Evolutionary conservation across 1,140 invertebrate genomes (phyloP).

Genomic region (Thalassaphorura encarpata): DNA sequence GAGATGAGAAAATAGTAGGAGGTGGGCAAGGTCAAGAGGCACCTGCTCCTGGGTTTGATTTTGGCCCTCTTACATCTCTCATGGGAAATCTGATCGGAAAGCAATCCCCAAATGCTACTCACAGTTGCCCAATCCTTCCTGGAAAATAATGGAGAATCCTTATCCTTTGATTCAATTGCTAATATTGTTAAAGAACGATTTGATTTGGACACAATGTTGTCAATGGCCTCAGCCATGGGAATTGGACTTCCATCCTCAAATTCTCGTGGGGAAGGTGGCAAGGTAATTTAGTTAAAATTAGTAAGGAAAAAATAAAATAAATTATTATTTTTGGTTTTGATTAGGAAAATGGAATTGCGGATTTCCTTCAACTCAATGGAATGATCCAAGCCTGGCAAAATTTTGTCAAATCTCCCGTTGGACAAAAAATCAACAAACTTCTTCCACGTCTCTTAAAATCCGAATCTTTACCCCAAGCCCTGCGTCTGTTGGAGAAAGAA

Average conservation of each 20-base stretch:
- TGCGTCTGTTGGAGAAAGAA: conserved; percentile 29
- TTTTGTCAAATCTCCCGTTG: conserved; percentile 24
- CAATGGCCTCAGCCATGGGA: conserved; percentile 24
- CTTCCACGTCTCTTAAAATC: conserved; percentile 29
- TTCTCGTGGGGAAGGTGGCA: conserved; percentile 15
- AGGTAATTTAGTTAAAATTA: no score
- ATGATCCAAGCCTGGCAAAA: conserved; percentile 21
- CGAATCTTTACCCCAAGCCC: conserved; percentile 25
- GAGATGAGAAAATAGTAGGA: no score
- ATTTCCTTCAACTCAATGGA: conserved; percentile 20
- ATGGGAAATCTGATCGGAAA: conserved; percentile 23
- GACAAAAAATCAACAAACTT: conserved; percentile 25
- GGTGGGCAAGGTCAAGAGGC: neutral
- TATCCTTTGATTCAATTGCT: conserved; percentile 24
- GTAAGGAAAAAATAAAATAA: neutral
- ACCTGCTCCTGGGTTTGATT: conserved; percentile 20
- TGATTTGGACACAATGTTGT: conserved; percentile 27
- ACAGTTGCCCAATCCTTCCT: conserved; percentile 20
- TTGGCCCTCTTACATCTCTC: conserved; percentile 18
- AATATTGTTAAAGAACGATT: conserved; percentile 20
- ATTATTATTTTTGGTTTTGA: neutral
- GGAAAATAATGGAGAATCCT: conserved; percentile 21
- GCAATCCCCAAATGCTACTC: conserved; percentile 31
- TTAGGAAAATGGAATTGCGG: conserved; percentile 16
- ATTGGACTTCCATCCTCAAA: conserved; percentile 4